Evolutionary conservation across 2,888 invertebrate species (phyloP), one percentile per base, ranked within the genome.

Genomic region (Diadromus collaris): DNA sequence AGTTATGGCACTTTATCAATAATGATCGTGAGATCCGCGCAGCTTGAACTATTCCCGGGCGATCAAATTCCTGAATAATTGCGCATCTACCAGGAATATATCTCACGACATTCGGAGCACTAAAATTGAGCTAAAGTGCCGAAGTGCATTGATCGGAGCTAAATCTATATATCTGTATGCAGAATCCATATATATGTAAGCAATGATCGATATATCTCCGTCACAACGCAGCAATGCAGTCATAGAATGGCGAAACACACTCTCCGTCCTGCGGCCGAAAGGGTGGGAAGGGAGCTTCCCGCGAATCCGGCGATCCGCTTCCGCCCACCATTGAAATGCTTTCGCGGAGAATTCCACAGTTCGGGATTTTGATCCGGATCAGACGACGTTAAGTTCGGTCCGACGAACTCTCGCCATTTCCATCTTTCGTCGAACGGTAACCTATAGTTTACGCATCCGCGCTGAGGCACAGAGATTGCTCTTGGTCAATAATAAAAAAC

Each of bases 361-460:
- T 51, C 51, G 19, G 51, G 51, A n/a, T 51, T 51, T 51, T 51
- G 51, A 51, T 51, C 21, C 51, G 51, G 51, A 51, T 51, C 24
- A 51, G 51, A 24, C 51, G 51, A 10, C 19, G 51, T 51, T 51
- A 51, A 24, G 13, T 51, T 51, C 21, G 51, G 51, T 51, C 24
- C 51, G 10, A 9, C 51, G 51, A 51, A 24, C 51, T 51, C 51
- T 19, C 24, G 51, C 51, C 51, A 51, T 51, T 51, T 51, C 51
- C 51, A 51, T 51, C 51, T 19, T 51, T 51, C 24, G 51, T 51
- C 51, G 21, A 19, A 51, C 10, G 10, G 21, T 13, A 9, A 51
- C 5, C 51, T 24, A 24, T 5, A 51, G 51, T 51, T n/a, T 51
- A 24, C 13, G 2, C 21, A 13, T 4, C 0, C 51, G 13, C 7